Conservation (phyloP, 2,113 vertebrate species). For the Haemorhous mexicanus region DNA sequence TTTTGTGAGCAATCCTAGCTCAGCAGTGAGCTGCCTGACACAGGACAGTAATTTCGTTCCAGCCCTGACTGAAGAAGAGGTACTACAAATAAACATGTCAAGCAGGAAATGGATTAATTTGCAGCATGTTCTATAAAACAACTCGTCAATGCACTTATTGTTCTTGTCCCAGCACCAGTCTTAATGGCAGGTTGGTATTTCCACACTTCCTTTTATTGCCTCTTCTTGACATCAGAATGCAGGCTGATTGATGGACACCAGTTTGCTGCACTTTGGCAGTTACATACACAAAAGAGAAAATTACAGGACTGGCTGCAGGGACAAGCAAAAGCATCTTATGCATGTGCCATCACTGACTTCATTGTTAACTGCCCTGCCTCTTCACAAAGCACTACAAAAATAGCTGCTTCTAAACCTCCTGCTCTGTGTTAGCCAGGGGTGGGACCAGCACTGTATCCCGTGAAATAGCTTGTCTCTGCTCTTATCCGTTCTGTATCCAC, state of each 20-base stretch:
- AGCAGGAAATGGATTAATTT: slow-evolving; percentile 31
- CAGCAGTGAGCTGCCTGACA: not conserved
- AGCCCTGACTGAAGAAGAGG: not conserved
- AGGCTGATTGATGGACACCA: slow-evolving; percentile 1
- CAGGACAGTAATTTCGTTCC: not conserved
- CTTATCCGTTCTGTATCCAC: not conserved
- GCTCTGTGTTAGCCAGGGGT: not conserved
- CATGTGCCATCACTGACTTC: not conserved
- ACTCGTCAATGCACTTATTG: not conserved
- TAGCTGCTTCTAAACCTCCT: not conserved
- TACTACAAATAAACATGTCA: slow-evolving; percentile 11
- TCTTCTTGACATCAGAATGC: slow-evolving; percentile 15
- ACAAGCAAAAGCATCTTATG: not conserved
- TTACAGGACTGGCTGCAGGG: not conserved
- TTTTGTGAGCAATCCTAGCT: not conserved
- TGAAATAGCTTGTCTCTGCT: not conserved
- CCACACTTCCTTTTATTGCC: not conserved
- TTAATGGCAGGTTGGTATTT: slow-evolving; percentile 28
- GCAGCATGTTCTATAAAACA: not conserved
- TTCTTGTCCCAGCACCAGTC: not conserved
- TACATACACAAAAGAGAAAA: not conserved
- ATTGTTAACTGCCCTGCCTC: not conserved
- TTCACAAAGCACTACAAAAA: not conserved
- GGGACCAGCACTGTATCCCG: not conserved
- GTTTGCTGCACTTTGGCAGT: not conserved